These are phyloP conservation scores for Zapornia atra DNA, from an alignment of 2,113 vertebrate genomes.

Conservation along the genomic window DNA sequence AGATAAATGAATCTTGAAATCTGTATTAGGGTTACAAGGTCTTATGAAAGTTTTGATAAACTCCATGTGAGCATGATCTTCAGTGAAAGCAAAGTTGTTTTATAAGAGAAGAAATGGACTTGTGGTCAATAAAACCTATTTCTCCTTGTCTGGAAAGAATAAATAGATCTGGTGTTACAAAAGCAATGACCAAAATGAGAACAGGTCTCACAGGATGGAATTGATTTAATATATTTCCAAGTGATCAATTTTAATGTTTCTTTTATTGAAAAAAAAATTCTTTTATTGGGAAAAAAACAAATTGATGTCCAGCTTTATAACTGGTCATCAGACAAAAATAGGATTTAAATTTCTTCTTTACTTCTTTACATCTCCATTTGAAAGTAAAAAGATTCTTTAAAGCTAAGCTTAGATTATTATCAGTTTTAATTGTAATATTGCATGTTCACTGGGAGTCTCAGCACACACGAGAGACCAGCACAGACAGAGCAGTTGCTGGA, in stretches of 20 bases:
- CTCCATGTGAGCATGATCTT: background rate
- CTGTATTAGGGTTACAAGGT: background rate
- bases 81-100: background rate
- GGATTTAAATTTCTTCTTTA: background rate
- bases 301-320: background rate
- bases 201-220: background rate
- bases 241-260: background rate
- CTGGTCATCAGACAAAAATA: background rate
- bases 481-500: background rate
- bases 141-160: background rate
- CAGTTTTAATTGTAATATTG: background rate
- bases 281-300: background rate
- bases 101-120: background rate
- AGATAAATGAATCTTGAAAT: background rate
- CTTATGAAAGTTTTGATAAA: background rate
- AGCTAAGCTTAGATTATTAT: background rate
- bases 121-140: background rate
- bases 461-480: background rate
- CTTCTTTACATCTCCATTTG: background rate
- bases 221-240: background rate
- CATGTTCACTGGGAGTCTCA: background rate
- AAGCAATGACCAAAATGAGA: background rate
- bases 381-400: background rate
- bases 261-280: accelerated
- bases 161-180: background rate